A percentile compares a stretch with the other conserved stretches of the same genome.
Evolutionary conservation across 2,113 vertebrate species (phyloP).

Genomic region (Xyliphius kryptos): DNA sequence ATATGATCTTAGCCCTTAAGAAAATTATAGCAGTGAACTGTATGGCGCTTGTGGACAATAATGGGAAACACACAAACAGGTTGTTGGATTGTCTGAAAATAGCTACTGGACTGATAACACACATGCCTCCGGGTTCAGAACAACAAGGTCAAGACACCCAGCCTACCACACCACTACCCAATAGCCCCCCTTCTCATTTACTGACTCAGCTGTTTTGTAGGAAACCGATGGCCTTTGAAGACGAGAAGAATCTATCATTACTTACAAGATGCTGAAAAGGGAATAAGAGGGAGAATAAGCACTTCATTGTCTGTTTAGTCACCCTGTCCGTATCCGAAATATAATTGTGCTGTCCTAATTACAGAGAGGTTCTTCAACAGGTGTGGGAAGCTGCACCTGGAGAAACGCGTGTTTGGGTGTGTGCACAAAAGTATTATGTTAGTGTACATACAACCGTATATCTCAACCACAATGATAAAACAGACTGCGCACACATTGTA

Average conservation of each 20-base stretch:
- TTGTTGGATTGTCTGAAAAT: not conserved
- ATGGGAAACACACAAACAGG: slow-evolving; percentile 5
- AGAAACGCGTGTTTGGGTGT: slow-evolving; percentile 31
- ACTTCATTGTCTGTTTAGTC: slow-evolving; percentile 60
- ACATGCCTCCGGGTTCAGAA: slow-evolving; percentile 8
- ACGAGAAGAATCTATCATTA: slow-evolving; percentile 73
- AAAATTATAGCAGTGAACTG: slow-evolving; percentile 6
- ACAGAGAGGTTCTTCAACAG: slow-evolving; percentile 66
- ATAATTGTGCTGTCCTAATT: slow-evolving; percentile 58
- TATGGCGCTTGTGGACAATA: slow-evolving; percentile 1
- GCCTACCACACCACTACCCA: slow-evolving; percentile 1
- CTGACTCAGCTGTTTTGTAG: slow-evolving; percentile 73
- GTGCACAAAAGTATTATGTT: slow-evolving; percentile 17
- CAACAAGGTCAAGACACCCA: slow-evolving; percentile 14
- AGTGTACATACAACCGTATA: too few relatives aligned
- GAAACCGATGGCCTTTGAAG: slow-evolving; percentile 71
- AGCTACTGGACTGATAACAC: slow-evolving; percentile 8
- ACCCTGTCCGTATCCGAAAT: slow-evolving; percentile 44
- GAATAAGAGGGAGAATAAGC: slow-evolving; percentile 63
- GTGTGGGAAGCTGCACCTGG: slow-evolving; percentile 66
- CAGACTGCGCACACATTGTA: too few relatives aligned
- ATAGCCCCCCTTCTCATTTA: slow-evolving; percentile 43
- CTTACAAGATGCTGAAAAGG: slow-evolving; percentile 55
- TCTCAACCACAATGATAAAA: too few relatives aligned
- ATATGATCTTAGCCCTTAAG: not conserved